A percentile compares a stretch with the other conserved stretches of the same genome.
Evolutionary conservation across 2,113 vertebrate species (phyloP).

Genomic region (Leucoraja erinaceus): DNA sequence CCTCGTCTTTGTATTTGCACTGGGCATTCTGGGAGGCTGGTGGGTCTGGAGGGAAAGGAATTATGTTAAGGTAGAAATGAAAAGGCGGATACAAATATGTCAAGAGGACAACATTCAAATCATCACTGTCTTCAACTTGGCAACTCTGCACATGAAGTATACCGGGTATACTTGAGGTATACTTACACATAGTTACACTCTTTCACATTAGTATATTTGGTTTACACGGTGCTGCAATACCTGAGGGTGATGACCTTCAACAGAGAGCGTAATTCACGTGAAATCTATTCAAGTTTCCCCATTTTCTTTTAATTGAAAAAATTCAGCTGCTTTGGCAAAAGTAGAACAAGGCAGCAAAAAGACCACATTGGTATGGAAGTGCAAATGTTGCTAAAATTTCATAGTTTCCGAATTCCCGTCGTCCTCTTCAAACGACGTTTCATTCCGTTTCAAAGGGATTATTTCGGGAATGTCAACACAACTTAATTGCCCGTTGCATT

Average conservation of each 20-base stretch:
- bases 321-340: background rate
- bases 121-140: background rate
- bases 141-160: background rate
- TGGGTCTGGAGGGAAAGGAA: background rate
- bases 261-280: no score
- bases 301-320: background rate
- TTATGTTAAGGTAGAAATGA: background rate
- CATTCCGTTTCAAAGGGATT: background rate
- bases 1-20: background rate
- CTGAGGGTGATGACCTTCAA: background rate
- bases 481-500: conserved; percentile 41
- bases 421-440: background rate
- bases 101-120: background rate
- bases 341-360: conserved; percentile 2
- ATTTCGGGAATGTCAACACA: background rate
- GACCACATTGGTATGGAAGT: background rate
- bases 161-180: no score
- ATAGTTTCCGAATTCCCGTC: background rate
- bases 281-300: background rate
- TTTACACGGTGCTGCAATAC: background rate
- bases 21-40: background rate
- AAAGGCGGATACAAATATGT: background rate
- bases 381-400: conserved; percentile 1
- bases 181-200: background rate
- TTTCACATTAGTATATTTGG: background rate